Base-by-base conservation (phyloP, 2,113 vertebrate genomes). In the Psittacara wagleri region DNA sequence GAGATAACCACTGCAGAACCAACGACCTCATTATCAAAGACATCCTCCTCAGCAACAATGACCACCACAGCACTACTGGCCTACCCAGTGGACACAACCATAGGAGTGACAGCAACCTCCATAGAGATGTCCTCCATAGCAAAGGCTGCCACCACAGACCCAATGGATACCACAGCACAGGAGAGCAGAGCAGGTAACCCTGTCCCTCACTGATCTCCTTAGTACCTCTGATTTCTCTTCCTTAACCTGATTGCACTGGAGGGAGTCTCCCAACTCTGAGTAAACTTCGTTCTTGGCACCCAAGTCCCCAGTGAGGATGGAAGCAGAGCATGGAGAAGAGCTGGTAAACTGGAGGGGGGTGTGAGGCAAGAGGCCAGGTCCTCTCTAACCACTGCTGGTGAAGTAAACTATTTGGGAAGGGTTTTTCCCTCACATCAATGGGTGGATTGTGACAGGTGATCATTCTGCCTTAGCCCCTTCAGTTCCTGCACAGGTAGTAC, bases 1-100 rank as follows among this genome's bases (percentile, higher is more conserved):
- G 25, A 11, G 27, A 35, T 55, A 63, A 10, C 25, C 20, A 33
- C 1, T 2, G 6, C 18, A 46, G 3, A 2, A 4, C 7, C 2
- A 37, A 3, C 0, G 3, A 29, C 11, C 16, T 33, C 13, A 13
- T 3, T 28, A 33, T 33, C 3, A 33, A 55, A 27, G 7, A 77
- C 1, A 2, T 43, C 29, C 17, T 3, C 57, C 57, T 24, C 57
- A 59, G 14, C 33, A 35, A 10, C 33, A 59, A 24, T 35, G 22
- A 24, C 33, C 33, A 35, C 57, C 57, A 16, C 22, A 59, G 20
- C 13, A 59, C 33, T 35, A 35, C 57, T 59, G 57, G 24, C 57
- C 20, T 59, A 24, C 33, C 57, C 33, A 59, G 13, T 7, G 57
- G 6, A 59, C 33, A 59, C 13, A 59, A 59, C 20, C 22, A 24